A percentile compares a stretch with the other conserved stretches of the same genome.
These are phyloP conservation scores for Larimichthys crocea DNA, from an alignment of 2,113 vertebrate species.

Conservation along the genomic window DNA sequence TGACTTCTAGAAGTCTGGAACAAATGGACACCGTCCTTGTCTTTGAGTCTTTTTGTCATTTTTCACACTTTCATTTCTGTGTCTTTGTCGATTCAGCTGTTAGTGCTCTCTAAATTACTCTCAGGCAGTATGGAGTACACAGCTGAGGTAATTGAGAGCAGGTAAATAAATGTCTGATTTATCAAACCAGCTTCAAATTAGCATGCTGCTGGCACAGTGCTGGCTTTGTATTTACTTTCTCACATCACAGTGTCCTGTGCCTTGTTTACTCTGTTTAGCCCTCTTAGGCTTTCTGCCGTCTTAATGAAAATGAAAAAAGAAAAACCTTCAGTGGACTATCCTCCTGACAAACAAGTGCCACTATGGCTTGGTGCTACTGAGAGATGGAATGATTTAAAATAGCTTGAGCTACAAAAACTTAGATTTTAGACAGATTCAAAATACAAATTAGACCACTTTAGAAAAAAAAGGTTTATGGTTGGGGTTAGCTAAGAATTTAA, in stretches of 20 bases:
- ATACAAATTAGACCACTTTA: not conserved
- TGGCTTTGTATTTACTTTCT: conserved; percentile 37
- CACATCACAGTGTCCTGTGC: conserved; percentile 24
- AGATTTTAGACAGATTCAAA: not conserved
- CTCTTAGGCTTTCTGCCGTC: conserved; percentile 8
- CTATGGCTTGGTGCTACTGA: not conserved
- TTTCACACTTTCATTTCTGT: not conserved
- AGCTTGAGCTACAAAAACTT: too few relatives aligned
- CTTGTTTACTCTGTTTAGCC: conserved; percentile 36
- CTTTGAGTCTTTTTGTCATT: not conserved
- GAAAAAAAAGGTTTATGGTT: not conserved
- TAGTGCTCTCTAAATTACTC: conserved; percentile 35
- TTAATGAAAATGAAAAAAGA: conserved; percentile 37
- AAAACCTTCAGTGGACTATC: conserved; percentile 5
- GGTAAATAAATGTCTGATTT: conserved; percentile 49
- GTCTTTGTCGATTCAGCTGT: conserved; percentile 8
- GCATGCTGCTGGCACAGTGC: conserved; percentile 9
- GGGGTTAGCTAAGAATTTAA: too few relatives aligned
- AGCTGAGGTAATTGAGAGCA: conserved; percentile 25
- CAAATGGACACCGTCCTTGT: not conserved
- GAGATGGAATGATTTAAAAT: not conserved
- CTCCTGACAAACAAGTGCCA: not conserved
- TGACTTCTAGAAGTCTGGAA: conserved; percentile 4
- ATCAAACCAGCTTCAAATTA: conserved; percentile 48
- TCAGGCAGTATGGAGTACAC: conserved; percentile 10